phyloP scores from a whole-genome alignment of 2,888 invertebrate species.

The Sclerodermus sp. region DNA sequence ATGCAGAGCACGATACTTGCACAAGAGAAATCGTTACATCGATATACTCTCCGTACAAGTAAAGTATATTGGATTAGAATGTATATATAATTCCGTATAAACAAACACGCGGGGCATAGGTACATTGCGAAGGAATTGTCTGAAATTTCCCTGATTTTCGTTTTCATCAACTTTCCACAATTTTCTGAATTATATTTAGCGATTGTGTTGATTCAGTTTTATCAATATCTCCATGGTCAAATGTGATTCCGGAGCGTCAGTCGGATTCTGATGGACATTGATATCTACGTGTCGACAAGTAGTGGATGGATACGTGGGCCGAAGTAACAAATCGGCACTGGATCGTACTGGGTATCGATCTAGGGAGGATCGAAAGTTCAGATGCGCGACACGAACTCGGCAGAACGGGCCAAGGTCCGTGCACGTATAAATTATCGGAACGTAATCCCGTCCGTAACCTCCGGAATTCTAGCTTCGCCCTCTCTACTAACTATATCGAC shows the following conservation, averaged over 20 bases:
- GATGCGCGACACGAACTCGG: too few relatives aligned
- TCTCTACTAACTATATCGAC: conserved; percentile 7
- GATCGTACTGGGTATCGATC: not conserved
- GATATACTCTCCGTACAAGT: not conserved
- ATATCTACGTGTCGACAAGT: not conserved
- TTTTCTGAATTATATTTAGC: too few relatives aligned
- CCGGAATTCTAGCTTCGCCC: conserved; percentile 16
- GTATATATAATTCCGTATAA: too few relatives aligned
- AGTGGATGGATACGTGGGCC: not conserved
- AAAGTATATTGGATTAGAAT: too few relatives aligned
- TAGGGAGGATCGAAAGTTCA: not conserved
- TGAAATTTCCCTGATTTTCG: too few relatives aligned
- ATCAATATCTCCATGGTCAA: too few relatives aligned
- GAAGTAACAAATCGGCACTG: not conserved
- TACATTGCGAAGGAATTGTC: too few relatives aligned
- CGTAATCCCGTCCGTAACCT: conserved; percentile 23
- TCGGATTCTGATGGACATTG: not conserved
- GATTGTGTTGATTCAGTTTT: too few relatives aligned
- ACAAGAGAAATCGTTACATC: conserved; percentile 32
- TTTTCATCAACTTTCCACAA: too few relatives aligned
- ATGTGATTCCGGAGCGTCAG: too few relatives aligned
- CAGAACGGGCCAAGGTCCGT: conserved; percentile 14
- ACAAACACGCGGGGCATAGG: too few relatives aligned
- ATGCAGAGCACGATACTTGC: conserved; percentile 24
- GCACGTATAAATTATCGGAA: conserved; percentile 24